These are phyloP conservation scores for Brachypalpus laphriformis DNA, from an alignment of 2,888 invertebrate genomes.

Conservation along the genomic window DNA sequence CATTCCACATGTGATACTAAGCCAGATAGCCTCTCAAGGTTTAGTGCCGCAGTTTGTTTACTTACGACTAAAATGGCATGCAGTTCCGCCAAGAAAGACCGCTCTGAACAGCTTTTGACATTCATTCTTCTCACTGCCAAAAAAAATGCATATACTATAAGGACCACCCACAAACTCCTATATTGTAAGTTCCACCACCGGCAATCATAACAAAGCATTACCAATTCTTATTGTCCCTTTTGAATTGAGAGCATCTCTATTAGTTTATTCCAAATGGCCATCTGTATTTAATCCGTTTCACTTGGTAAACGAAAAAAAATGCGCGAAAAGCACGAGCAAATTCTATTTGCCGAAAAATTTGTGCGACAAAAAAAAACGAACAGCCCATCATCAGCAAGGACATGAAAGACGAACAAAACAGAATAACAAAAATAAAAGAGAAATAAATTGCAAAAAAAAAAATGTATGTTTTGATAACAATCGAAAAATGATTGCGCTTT, in stretches of 20 bases:
- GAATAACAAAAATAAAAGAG: background rate
- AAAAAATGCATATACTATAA: too few species aligned
- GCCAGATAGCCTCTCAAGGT: too few species aligned
- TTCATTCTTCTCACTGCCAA: too few species aligned
- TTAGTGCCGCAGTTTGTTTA: too few species aligned
- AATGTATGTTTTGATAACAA: slow-evolving; percentile 36
- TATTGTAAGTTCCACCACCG: too few species aligned
- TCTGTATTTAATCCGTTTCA: slow-evolving; percentile 23
- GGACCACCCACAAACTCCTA: too few species aligned
- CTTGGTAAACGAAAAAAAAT: slow-evolving; percentile 25
- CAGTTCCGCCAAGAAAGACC: too few species aligned
- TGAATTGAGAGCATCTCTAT: background rate
- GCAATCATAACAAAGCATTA: background rate
- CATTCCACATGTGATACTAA: too few species aligned
- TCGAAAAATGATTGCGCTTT: slow-evolving; percentile 39
- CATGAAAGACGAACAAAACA: slow-evolving; percentile 8
- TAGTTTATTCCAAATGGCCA: slow-evolving; percentile 14
- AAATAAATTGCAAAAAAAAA: slow-evolving; percentile 25
- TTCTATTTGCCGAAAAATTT: slow-evolving; percentile 5
- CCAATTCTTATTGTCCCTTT: background rate
- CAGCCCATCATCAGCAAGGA: background rate
- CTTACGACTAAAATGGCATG: too few species aligned
- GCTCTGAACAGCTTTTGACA: too few species aligned
- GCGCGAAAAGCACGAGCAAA: background rate
- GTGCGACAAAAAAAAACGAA: background rate